A percentile compares a stretch with the other conserved stretches of the same genome.
Conservation (phyloP, 1,140 invertebrate species). For the Pissodes strobi region DNA sequence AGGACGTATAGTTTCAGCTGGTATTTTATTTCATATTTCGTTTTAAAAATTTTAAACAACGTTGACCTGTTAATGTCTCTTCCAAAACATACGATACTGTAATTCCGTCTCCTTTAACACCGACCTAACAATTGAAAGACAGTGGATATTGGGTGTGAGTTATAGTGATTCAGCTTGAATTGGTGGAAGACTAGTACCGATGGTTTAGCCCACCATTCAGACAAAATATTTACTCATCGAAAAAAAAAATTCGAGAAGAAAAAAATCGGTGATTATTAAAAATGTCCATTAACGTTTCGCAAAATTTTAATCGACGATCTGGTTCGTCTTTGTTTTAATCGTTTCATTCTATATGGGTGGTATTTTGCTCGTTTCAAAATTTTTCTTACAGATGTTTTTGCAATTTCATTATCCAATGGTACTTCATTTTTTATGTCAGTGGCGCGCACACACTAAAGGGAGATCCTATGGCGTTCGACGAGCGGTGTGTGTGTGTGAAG, state of each 20-base stretch:
- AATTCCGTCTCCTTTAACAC: neutral
- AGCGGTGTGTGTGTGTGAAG: no score
- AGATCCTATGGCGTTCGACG: no score
- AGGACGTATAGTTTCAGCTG: no score
- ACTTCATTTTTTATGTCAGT: no score
- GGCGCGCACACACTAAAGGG: no score
- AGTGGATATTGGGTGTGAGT: constrained; percentile 1
- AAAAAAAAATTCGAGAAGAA: no score
- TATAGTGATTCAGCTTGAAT: no score
- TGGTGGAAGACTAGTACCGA: no score
- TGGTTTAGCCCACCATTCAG: neutral
- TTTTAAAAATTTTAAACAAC: constrained; percentile 6
- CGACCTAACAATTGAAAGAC: neutral
- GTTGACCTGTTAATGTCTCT: neutral
- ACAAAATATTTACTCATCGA: neutral
- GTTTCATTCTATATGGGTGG: no score
- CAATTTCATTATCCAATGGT: no score
- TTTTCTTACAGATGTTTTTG: neutral
- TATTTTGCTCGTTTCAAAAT: neutral
- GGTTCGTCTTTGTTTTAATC: neutral
- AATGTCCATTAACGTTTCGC: neutral
- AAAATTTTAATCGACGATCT: neutral
- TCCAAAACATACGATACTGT: neutral
- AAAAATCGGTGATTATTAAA: neutral
- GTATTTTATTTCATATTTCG: no score